Evolutionary conservation across 2,888 invertebrate species (phyloP).

Genomic region (Melanophora roralis): DNA sequence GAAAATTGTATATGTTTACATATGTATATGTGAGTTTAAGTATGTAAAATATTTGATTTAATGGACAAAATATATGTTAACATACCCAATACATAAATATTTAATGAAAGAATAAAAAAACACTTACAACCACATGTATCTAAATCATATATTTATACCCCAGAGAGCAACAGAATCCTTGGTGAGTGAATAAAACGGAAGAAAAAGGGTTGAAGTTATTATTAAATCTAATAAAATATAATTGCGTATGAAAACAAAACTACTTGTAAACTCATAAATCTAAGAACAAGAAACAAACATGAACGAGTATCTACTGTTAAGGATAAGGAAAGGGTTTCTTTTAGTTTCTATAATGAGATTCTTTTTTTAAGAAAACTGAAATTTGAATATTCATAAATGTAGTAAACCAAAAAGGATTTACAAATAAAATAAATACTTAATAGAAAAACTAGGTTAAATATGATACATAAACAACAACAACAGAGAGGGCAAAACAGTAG

Average conservation of each 20-base stretch:
- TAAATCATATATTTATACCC: constrained; percentile 27
- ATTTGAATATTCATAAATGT: constrained; percentile 39
- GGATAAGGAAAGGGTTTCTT: not conserved
- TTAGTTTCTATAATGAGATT: constrained; percentile 35
- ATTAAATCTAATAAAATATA: constrained; percentile 61
- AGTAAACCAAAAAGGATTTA: not conserved
- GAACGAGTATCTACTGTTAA: constrained; percentile 10
- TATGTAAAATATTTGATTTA: constrained; percentile 30
- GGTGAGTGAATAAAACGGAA: not conserved
- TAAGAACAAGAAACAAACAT: constrained; percentile 32
- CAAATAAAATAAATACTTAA: constrained; percentile 17
- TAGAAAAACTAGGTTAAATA: constrained; percentile 44
- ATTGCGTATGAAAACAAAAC: constrained; percentile 55
- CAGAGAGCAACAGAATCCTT: constrained; percentile 19
- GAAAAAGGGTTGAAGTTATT: constrained; percentile 57
- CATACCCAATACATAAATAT: not conserved
- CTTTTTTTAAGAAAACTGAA: constrained; percentile 36
- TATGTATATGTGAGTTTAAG: constrained; percentile 12
- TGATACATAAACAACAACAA: constrained; percentile 6
- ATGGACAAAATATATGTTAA: constrained; percentile 41
- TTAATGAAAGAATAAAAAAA: not conserved
- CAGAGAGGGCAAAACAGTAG: not conserved
- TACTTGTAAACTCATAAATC: constrained; percentile 44
- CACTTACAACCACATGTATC: constrained; percentile 15
- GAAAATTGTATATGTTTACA: constrained; percentile 38